Conservation (phyloP, 2,888 invertebrate genomes). For the Trissoscelio sp. region DNA sequence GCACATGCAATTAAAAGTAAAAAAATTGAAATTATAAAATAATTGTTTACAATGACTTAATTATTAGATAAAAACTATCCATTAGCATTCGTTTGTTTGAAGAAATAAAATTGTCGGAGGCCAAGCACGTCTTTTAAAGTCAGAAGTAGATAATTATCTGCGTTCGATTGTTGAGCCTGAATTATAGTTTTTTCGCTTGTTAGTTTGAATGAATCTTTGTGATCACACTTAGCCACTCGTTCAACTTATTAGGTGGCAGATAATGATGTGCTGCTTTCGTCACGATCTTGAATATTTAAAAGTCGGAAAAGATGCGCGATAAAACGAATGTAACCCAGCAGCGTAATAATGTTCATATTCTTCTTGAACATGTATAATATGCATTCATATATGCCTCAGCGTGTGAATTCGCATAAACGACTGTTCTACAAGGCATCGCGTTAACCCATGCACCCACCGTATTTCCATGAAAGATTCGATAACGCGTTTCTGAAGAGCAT, state of each 20-base stretch:
- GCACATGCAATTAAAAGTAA: too few relatives aligned
- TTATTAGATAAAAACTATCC: background rate
- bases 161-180: slow-evolving; percentile 20
- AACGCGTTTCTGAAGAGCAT: slow-evolving; percentile 70
- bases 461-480: slow-evolving; percentile 75
- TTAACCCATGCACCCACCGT: slow-evolving; percentile 68
- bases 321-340: slow-evolving; percentile 61
- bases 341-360: slow-evolving; percentile 65
- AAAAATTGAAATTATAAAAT: too few relatives aligned
- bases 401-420: slow-evolving; percentile 64
- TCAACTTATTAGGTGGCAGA: slow-evolving; percentile 59
- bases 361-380: slow-evolving; percentile 54
- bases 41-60: too few relatives aligned
- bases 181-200: slow-evolving; percentile 49
- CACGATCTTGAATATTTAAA: slow-evolving; percentile 63
- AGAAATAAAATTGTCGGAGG: slow-evolving; percentile 4
- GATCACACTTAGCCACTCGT: slow-evolving; percentile 45
- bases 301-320: slow-evolving; percentile 58
- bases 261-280: slow-evolving; percentile 56
- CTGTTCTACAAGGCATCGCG: slow-evolving; percentile 64
- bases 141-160: slow-evolving; percentile 14
- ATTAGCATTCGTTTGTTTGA: background rate
- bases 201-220: slow-evolving; percentile 51
- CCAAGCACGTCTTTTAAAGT: slow-evolving; percentile 10
- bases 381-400: slow-evolving; percentile 59